Conservation (phyloP, 2,888 invertebrate genomes). For the Meiosimyza platycephala region DNA sequence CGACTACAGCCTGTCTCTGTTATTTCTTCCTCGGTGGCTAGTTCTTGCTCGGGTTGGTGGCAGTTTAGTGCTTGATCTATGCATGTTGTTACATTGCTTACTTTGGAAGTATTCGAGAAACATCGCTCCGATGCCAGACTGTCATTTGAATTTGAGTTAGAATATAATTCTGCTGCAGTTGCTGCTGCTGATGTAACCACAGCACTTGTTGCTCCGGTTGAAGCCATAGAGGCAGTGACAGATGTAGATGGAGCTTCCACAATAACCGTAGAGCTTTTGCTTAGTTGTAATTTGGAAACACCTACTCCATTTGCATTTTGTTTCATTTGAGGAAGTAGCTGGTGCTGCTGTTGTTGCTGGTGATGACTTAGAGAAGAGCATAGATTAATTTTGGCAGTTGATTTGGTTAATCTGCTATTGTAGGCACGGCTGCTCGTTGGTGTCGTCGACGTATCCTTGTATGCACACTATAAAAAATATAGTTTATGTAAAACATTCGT, state of each 20-base stretch:
- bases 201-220: constrained; percentile 12
- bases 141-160: constrained; percentile 65
- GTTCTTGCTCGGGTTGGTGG: constrained; percentile 37
- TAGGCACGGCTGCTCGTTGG: constrained; percentile 66
- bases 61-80: constrained; percentile 43
- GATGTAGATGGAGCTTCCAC: constrained; percentile 44
- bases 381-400: constrained; percentile 67
- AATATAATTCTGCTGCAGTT: constrained; percentile 50
- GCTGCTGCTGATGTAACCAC: constrained; percentile 32
- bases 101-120: constrained; percentile 40
- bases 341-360: constrained; percentile 45
- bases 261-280: constrained; percentile 46
- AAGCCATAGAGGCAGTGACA: constrained; percentile 40
- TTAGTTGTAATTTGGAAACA: constrained; percentile 34
- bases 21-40: constrained; percentile 39
- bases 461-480: constrained; percentile 54
- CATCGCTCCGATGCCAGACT: constrained; percentile 53
- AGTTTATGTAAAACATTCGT: neutral
- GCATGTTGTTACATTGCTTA: constrained; percentile 47
- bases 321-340: constrained; percentile 40
- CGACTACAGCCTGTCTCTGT: constrained; percentile 57
- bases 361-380: constrained; percentile 58
- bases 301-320: constrained; percentile 16
- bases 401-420: constrained; percentile 64
- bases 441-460: constrained; percentile 63